These are phyloP conservation scores for Corydoras maculifer DNA, from an alignment of 2,113 vertebrate species.

Conservation along the genomic window DNA sequence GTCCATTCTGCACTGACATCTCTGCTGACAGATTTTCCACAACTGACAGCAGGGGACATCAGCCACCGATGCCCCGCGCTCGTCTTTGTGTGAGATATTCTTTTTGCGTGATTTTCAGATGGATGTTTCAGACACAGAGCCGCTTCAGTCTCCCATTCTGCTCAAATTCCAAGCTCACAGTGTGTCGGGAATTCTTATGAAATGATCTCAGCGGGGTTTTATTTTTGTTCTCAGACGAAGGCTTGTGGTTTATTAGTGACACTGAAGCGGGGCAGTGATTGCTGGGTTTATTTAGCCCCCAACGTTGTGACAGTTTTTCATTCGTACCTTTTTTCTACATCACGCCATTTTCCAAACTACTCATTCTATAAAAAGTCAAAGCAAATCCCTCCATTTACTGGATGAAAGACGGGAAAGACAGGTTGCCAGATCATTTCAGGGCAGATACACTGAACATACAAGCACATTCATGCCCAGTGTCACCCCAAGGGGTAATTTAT, in stretches of 20 bases:
- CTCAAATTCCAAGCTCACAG: constrained; percentile 37
- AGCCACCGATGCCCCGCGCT: constrained; percentile 28
- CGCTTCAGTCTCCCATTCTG: constrained; percentile 21
- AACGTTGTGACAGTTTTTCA: constrained; percentile 36
- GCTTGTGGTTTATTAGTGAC: constrained; percentile 10
- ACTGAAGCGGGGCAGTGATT: constrained; percentile 26
- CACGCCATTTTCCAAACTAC: no score
- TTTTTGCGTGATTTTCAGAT: constrained; percentile 37
- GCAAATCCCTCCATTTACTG: no score
- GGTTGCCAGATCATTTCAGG: no score
- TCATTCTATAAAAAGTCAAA: no score
- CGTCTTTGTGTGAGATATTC: constrained; percentile 53
- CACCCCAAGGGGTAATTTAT: no score
- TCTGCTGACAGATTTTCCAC: constrained; percentile 64
- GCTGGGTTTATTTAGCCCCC: constrained; percentile 21
- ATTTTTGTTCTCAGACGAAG: background rate
- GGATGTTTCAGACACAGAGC: no score
- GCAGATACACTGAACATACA: no score
- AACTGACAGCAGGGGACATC: constrained; percentile 53
- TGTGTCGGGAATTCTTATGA: constrained; percentile 31
- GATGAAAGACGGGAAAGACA: no score
- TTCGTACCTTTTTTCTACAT: no score
- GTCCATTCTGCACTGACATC: constrained; percentile 59
- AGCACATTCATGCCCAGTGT: no score
- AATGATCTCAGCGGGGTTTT: constrained; percentile 41